A percentile compares a stretch with the other conserved stretches of the same genome.
These are phyloP conservation scores for Drosophila infuscata DNA, from an alignment of 2,888 invertebrate genomes.

Conservation along the genomic window DNA sequence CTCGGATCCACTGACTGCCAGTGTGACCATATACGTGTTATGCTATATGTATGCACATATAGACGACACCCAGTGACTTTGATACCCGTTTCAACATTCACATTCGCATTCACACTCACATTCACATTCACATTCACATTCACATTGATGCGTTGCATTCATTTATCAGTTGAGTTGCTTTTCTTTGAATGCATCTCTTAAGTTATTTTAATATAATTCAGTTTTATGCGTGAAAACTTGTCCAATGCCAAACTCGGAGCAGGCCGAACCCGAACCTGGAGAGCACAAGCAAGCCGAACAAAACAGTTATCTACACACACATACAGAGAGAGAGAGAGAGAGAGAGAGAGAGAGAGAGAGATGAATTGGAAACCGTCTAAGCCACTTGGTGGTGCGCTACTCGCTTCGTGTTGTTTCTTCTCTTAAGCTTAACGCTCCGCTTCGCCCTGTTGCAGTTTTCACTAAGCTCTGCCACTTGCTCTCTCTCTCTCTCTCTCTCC, in stretches of 20 bases:
- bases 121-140: conserved; percentile 9
- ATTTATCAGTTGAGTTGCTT: conserved; percentile 32
- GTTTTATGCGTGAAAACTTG: conserved; percentile 75
- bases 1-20: conserved; percentile 5
- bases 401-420: conserved; percentile 27
- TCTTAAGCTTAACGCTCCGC: conserved; percentile 62
- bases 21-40: conserved; percentile 46
- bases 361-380: conserved; percentile 19
- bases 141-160: conserved; percentile 16
- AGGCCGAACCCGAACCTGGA: conserved; percentile 1
- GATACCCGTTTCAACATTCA: conserved; percentile 22
- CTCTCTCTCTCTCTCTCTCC: background rate
- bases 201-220: conserved; percentile 69
- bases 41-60: background rate
- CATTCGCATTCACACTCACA: conserved; percentile 16
- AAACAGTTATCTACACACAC: conserved; percentile 53
- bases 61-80: conserved; percentile 18
- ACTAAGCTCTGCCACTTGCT: conserved; percentile 23
- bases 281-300: conserved; percentile 4
- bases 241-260: conserved; percentile 62
- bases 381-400: conserved; percentile 36
- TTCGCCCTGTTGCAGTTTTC: conserved; percentile 53
- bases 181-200: conserved; percentile 49
- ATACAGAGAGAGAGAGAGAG: background rate
- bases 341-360: background rate